Conservation (phyloP, 2,113 vertebrate species). For the Chaetorhynchus papuensis region DNA sequence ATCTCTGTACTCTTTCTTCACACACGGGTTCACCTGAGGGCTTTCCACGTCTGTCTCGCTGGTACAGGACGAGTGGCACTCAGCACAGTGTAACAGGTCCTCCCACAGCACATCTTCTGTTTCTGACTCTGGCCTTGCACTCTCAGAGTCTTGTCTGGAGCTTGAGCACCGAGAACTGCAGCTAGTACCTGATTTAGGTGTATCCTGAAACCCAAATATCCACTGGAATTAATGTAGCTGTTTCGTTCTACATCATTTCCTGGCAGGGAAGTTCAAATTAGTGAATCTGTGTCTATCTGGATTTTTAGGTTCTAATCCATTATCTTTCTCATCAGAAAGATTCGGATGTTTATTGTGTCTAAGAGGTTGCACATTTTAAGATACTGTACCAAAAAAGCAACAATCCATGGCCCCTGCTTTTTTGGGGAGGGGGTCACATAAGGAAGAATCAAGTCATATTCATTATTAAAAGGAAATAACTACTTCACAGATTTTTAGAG, state of each 20-base stretch:
- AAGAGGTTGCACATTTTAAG: background rate
- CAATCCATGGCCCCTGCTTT: background rate
- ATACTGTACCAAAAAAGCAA: background rate
- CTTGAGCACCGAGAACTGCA: constrained; percentile 95
- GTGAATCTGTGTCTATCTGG: rapidly evolving
- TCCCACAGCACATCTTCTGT: constrained; percentile 97
- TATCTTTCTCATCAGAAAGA: background rate
- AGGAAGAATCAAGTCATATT: background rate
- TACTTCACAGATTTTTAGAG: background rate
- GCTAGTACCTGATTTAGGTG: constrained; percentile 89
- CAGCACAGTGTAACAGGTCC: constrained; percentile 93
- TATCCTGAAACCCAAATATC: constrained; percentile 78
- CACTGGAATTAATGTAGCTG: constrained; percentile 37
- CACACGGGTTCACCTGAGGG: constrained; percentile 77
- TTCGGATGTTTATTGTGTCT: background rate
- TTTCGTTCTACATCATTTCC: background rate
- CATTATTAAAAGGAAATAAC: background rate
- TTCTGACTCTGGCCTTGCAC: constrained; percentile 91
- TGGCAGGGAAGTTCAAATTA: background rate
- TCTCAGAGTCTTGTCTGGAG: constrained; percentile 94
- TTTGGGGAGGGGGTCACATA: background rate
- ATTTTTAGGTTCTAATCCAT: background rate
- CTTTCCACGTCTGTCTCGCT: constrained; percentile 94
- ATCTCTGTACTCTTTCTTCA: constrained; percentile 93
- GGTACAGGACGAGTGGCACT: constrained; percentile 91